phyloP scores from a whole-genome alignment of 1,140 invertebrate species.

The Lepidotrigona ventralis region DNA sequence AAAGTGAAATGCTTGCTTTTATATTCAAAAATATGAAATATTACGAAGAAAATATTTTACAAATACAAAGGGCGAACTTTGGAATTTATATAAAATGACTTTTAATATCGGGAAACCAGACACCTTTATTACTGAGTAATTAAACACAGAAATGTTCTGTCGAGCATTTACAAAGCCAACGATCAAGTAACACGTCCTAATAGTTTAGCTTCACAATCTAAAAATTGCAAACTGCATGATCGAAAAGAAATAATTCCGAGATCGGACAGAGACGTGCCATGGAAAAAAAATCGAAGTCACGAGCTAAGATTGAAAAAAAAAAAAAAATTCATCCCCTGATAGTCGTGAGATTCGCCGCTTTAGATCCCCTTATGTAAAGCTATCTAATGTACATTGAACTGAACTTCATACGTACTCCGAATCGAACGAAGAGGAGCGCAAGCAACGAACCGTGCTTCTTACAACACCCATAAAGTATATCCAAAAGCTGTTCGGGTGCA shows the following conservation, averaged over 20 bases:
- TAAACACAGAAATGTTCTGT: background rate
- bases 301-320: background rate
- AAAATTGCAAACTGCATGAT: background rate
- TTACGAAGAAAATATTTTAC: background rate
- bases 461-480: conserved; percentile 26
- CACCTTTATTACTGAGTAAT: background rate
- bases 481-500: conserved; percentile 20
- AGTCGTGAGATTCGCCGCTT: background rate
- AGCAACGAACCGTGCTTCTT: conserved; percentile 9
- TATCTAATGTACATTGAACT: conserved; percentile 20
- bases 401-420: conserved; percentile 23
- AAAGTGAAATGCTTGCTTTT: background rate
- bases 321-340: background rate
- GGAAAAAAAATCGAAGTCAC: background rate
- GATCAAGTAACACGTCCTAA: background rate
- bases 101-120: background rate
- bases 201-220: background rate
- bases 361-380: background rate
- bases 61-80: background rate
- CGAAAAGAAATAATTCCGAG: background rate
- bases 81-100: background rate
- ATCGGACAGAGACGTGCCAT: background rate
- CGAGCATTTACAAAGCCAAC: background rate
- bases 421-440: background rate
- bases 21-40: background rate